Percentiles rank a stretch among this genome's conserved stretches.
phyloP scores from a whole-genome alignment of 2,113 vertebrate species.

The Notothenia rossii region DNA sequence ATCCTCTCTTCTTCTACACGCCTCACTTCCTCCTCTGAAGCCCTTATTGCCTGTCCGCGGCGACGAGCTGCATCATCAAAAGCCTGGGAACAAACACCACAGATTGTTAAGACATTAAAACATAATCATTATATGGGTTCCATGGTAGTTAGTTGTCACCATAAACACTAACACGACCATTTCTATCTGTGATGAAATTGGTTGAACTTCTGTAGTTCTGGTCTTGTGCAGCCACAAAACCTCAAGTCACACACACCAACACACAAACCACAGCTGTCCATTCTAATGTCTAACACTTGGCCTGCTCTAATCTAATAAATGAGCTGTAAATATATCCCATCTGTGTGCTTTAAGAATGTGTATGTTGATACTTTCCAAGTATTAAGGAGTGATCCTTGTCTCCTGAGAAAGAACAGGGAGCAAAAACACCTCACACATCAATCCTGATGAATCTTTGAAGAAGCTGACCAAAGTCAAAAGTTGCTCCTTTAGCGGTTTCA shows the following conservation, averaged over 20 bases:
- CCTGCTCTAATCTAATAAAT: conserved; percentile 72
- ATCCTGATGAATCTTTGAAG: conserved; percentile 42
- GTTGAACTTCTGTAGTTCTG: no score
- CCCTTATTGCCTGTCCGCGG: conserved; percentile 78
- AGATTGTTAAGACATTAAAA: not conserved
- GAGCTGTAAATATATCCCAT: conserved; percentile 62
- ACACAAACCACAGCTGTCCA: conserved; percentile 47
- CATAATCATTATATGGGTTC: not conserved
- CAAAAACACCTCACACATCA: conserved; percentile 43
- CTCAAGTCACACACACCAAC: not conserved
- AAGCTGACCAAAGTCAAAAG: conserved; percentile 29
- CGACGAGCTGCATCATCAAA: conserved; percentile 76
- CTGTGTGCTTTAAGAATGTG: conserved; percentile 19
- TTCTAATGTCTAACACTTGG: conserved; percentile 44
- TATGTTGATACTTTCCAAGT: conserved; percentile 25
- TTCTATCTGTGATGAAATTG: not conserved
- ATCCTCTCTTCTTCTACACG: conserved; percentile 90
- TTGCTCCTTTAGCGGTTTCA: conserved; percentile 1
- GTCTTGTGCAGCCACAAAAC: not conserved
- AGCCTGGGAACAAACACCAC: conserved; percentile 74
- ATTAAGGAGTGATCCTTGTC: conserved; percentile 38
- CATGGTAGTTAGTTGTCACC: not conserved
- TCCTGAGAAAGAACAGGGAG: conserved; percentile 4
- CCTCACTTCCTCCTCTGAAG: conserved; percentile 85
- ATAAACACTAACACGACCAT: not conserved